A percentile compares a stretch with the other conserved stretches of the same genome.
Conservation (phyloP, 1,140 invertebrate species). For the Kradibia gibbosae region DNA sequence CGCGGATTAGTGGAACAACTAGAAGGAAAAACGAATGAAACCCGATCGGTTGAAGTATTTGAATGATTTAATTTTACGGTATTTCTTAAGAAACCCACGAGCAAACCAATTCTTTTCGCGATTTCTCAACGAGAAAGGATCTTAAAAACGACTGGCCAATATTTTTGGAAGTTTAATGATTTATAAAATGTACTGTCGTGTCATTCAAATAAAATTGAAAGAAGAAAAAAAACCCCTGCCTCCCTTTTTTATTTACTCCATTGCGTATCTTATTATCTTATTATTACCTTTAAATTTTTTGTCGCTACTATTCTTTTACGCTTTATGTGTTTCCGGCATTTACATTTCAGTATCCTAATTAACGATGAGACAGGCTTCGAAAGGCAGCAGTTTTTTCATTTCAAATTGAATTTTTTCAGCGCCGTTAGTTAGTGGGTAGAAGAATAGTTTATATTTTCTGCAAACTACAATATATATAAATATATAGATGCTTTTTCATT, state of each 20-base stretch:
- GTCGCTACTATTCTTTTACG: too few relatives aligned
- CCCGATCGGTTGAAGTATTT: neutral
- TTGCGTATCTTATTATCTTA: too few relatives aligned
- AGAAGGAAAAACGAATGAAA: neutral
- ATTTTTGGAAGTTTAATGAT: constrained; percentile 68
- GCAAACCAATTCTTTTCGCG: constrained; percentile 34
- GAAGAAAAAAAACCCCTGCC: neutral
- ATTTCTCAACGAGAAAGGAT: constrained; percentile 56
- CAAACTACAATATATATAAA: too few relatives aligned
- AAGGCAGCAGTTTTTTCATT: too few relatives aligned
- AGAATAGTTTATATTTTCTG: too few relatives aligned
- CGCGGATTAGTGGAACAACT: neutral
- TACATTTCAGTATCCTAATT: too few relatives aligned
- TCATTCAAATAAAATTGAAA: constrained; percentile 66
- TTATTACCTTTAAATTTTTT: too few relatives aligned
- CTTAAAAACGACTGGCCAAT: constrained; percentile 61
- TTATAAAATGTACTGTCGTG: constrained; percentile 70
- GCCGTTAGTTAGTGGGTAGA: too few relatives aligned
- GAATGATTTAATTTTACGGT: neutral
- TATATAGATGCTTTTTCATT: too few relatives aligned
- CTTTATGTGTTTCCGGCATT: too few relatives aligned
- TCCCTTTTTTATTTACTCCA: neutral
- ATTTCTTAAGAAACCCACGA: neutral
- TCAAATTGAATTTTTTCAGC: too few relatives aligned
- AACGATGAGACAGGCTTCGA: too few relatives aligned